These are phyloP conservation scores for Tyto alba DNA, from an alignment of 2,113 vertebrate species.

Conservation along the genomic window DNA sequence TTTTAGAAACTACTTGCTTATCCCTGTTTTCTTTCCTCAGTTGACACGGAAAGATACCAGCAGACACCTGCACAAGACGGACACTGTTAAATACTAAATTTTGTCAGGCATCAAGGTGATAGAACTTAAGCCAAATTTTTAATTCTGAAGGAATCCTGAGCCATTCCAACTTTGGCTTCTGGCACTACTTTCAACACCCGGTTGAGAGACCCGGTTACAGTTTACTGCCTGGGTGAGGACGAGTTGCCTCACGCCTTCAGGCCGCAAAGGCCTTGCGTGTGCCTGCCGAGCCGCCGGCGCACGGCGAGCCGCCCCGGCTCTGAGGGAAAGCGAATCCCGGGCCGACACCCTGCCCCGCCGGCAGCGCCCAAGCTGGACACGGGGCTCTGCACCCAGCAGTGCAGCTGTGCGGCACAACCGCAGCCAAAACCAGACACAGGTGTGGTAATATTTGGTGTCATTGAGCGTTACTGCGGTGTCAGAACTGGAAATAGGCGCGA, in stretches of 20 bases:
- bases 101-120: background rate
- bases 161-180: background rate
- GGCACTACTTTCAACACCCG: background rate
- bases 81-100: background rate
- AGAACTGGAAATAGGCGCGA: background rate
- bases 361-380: background rate
- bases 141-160: background rate
- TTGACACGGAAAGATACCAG: background rate
- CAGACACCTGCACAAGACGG: background rate
- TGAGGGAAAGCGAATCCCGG: background rate
- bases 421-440: background rate
- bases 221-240: background rate
- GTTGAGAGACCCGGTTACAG: background rate
- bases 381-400: background rate
- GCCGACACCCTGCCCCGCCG: background rate
- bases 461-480: accelerated
- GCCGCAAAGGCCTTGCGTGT: accelerated
- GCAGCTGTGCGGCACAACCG: background rate
- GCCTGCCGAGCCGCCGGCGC: accelerated
- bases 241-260: background rate
- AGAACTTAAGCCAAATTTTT: background rate
- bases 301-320: accelerated
- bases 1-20: background rate
- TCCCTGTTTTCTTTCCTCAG: background rate
- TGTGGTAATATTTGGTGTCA: too few relatives aligned